These are phyloP conservation scores for Malacoctenus gilli DNA, from an alignment of 2,797 vertebrate species.

Conservation along the genomic window DNA sequence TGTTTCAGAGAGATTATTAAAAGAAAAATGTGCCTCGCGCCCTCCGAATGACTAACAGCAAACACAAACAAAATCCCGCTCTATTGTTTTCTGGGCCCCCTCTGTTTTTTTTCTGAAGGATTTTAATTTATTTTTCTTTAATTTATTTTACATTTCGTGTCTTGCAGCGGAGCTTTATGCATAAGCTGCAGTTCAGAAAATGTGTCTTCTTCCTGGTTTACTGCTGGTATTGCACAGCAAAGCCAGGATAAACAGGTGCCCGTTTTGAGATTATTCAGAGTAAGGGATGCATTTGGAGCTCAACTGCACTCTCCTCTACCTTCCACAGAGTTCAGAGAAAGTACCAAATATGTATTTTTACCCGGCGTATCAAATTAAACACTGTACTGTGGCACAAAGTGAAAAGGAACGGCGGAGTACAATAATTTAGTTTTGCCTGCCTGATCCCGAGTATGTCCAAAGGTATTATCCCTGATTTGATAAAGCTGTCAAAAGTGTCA, in stretches of 20 bases:
- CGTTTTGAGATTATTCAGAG: slow-evolving; percentile 67
- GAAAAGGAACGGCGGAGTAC: slow-evolving; percentile 27
- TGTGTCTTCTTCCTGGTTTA: slow-evolving; percentile 56
- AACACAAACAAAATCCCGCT: slow-evolving; percentile 49
- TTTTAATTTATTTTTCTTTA: slow-evolving; percentile 31
- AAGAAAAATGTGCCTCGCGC: slow-evolving; percentile 43
- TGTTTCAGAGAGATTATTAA: slow-evolving; percentile 75
- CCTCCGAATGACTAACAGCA: slow-evolving; percentile 51
- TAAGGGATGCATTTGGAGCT: slow-evolving; percentile 40
- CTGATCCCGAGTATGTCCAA: slow-evolving; percentile 59
- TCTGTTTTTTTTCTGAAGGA: slow-evolving; percentile 32
- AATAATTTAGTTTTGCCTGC: slow-evolving; percentile 42
- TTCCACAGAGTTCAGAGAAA: slow-evolving; percentile 46
- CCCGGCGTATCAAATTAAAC: slow-evolving; percentile 38
- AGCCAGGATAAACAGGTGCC: slow-evolving; percentile 71
- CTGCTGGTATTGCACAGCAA: slow-evolving; percentile 60
- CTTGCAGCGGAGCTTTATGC: slow-evolving; percentile 65
- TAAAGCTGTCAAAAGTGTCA: slow-evolving; percentile 61
- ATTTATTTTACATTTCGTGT: slow-evolving; percentile 50
- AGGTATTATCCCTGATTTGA: slow-evolving; percentile 51
- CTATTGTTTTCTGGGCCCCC: slow-evolving; percentile 48
- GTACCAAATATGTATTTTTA: slow-evolving; percentile 33
- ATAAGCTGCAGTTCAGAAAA: slow-evolving; percentile 59
- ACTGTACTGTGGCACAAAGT: slow-evolving; percentile 9
- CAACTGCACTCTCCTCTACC: slow-evolving; percentile 32